Evolutionary conservation across 2,888 invertebrate genomes (phyloP).

Genomic region (Pseudococcus longispinus): DNA sequence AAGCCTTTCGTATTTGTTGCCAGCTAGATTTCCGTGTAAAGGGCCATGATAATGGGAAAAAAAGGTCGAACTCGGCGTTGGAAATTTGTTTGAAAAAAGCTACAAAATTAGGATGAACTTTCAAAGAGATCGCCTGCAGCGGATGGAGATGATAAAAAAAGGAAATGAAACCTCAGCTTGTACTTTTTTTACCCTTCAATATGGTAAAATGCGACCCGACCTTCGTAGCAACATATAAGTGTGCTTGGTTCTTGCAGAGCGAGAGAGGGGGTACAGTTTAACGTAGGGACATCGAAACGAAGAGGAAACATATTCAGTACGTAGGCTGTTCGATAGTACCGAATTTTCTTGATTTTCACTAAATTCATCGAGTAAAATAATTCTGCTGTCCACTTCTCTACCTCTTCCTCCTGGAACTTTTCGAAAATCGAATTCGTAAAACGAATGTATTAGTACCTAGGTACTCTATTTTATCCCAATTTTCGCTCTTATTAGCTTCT

Average conservation of each 20-base stretch:
- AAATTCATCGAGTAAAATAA: not conserved
- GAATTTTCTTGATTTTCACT: not conserved
- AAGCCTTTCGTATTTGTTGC: not conserved
- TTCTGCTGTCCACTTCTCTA: not conserved
- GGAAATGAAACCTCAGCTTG: not conserved
- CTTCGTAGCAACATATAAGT: not conserved
- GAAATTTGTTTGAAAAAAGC: constrained; percentile 22
- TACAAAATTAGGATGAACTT: constrained; percentile 24
- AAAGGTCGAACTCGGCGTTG: not conserved
- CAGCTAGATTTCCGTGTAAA: not conserved
- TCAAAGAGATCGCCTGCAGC: constrained; percentile 13
- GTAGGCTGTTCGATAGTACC: not conserved
- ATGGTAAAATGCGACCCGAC: constrained; percentile 1
- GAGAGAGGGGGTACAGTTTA: not conserved
- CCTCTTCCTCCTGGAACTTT: not conserved
- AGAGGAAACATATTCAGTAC: not conserved
- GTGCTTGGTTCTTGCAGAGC: not conserved
- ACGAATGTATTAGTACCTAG: too few species aligned
- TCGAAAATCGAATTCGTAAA: not conserved
- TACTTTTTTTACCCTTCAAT: constrained; percentile 13
- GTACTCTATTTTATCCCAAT: too few species aligned
- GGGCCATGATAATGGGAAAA: not conserved
- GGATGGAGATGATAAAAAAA: constrained; percentile 16
- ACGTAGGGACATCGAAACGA: not conserved
- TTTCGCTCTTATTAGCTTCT: not conserved